These are phyloP conservation scores for Scaptodrosophila latifasciaeformis DNA, from an alignment of 2,888 invertebrate species.

Conservation along the genomic window DNA sequence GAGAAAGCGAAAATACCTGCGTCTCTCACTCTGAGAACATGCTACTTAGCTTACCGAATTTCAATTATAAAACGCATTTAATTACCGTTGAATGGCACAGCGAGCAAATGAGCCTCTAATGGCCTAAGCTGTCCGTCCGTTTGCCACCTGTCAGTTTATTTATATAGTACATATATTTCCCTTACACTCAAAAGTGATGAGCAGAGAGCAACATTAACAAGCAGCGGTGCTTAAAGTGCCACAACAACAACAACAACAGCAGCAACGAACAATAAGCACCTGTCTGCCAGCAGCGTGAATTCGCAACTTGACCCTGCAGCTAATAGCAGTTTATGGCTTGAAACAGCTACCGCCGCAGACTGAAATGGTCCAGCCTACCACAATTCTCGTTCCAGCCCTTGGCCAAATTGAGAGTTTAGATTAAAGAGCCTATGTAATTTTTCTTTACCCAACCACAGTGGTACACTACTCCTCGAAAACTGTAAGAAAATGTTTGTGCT, in stretches of 20 bases:
- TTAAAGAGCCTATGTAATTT: too few species aligned
- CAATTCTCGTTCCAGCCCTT: too few species aligned
- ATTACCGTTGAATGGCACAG: constrained; percentile 34
- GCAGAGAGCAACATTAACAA: constrained; percentile 45
- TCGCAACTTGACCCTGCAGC: not conserved
- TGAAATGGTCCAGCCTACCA: too few species aligned
- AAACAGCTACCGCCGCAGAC: too few species aligned
- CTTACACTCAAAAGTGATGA: constrained; percentile 13
- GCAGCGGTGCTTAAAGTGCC: not conserved
- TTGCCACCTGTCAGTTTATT: not conserved
- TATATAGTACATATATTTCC: too few species aligned
- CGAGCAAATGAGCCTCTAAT: constrained; percentile 56
- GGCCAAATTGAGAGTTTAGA: constrained; percentile 46
- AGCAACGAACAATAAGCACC: constrained; percentile 17
- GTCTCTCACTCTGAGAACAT: too few species aligned
- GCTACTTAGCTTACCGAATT: constrained; percentile 34
- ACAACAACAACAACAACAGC: constrained; percentile 2
- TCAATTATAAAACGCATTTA: constrained; percentile 59
- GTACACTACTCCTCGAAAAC: too few species aligned
- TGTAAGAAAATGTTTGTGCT: too few species aligned
- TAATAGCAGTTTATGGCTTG: not conserved
- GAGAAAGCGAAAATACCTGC: too few species aligned
- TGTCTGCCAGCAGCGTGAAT: too few species aligned
- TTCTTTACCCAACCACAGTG: too few species aligned
- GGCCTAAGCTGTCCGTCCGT: constrained; percentile 16